Evolutionary conservation across 2,888 invertebrate genomes (phyloP).

Genomic region (Harpalus rufipes): DNA sequence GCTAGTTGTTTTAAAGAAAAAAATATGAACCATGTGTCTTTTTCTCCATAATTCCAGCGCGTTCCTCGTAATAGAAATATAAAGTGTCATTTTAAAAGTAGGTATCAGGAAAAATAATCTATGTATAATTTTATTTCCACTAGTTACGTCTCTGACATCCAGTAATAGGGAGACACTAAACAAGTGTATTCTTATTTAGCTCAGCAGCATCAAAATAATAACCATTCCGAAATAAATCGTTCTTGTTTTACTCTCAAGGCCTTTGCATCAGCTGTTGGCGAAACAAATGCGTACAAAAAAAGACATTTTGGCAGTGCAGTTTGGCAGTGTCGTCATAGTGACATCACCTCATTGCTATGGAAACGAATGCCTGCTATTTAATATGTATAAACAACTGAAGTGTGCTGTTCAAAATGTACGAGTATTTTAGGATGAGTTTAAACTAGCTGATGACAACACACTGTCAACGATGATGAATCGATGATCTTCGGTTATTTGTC

Average conservation of each 20-base stretch:
- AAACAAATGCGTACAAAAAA: constrained; percentile 14
- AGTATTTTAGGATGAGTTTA: constrained; percentile 36
- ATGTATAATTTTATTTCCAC: not conserved
- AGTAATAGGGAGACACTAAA: not conserved
- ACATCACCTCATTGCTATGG: constrained; percentile 45
- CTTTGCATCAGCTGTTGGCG: constrained; percentile 45
- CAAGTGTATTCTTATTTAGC: not conserved
- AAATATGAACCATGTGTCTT: too few relatives aligned
- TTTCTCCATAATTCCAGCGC: too few relatives aligned
- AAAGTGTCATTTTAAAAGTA: too few relatives aligned
- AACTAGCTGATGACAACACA: constrained; percentile 53
- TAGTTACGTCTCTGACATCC: not conserved
- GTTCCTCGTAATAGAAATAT: too few relatives aligned
- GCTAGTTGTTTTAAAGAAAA: too few relatives aligned
- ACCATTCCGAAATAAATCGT: constrained; percentile 9
- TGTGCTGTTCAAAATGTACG: constrained; percentile 4
- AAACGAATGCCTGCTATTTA: constrained; percentile 16
- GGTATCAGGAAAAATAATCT: too few relatives aligned
- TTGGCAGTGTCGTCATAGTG: constrained; percentile 46
- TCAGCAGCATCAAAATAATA: constrained; percentile 35
- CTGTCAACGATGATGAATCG: constrained; percentile 46
- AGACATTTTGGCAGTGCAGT: constrained; percentile 53
- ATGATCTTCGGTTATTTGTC: constrained; percentile 39
- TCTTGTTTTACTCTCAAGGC: constrained; percentile 37
- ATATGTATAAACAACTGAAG: constrained; percentile 27